These are phyloP conservation scores for Armadillidium nasatum DNA, from an alignment of 1,140 invertebrate species.

Conservation along the genomic window DNA sequence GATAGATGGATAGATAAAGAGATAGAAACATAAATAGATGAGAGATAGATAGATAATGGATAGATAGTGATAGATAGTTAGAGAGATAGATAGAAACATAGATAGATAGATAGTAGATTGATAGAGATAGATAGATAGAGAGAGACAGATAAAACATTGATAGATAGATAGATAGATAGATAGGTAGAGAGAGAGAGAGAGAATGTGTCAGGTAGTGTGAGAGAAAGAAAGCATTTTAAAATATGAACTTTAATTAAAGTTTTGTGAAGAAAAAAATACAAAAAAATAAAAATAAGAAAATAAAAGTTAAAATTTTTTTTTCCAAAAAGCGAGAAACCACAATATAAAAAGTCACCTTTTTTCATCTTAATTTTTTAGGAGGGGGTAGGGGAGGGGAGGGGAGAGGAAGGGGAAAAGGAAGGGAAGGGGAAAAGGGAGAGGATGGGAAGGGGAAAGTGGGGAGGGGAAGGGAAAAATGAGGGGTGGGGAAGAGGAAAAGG, in stretches of 20 bases:
- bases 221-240: conserved; percentile 20
- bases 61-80: too few relatives aligned
- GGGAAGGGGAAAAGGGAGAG: neutral
- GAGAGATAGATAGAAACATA: too few relatives aligned
- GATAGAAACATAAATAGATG: too few relatives aligned
- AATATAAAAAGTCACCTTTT: too few relatives aligned
- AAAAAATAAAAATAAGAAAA: too few relatives aligned
- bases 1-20: too few relatives aligned
- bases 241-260: too few relatives aligned
- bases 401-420: neutral
- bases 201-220: neutral
- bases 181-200: neutral
- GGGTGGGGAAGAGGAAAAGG: neutral
- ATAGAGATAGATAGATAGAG: neutral
- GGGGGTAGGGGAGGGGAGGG: neutral
- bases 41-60: too few relatives aligned
- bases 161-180: neutral
- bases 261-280: neutral
- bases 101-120: too few relatives aligned
- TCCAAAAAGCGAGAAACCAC: too few relatives aligned
- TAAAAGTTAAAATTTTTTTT: too few relatives aligned
- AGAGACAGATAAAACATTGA: neutral
- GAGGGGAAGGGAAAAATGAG: neutral
- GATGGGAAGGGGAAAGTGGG: neutral
- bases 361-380: too few relatives aligned